Percentiles rank a stretch among this genome's conserved stretches.
Evolutionary conservation across 2,797 vertebrate genomes (phyloP).

Genomic region (Typhlichthys eigenmanni): DNA sequence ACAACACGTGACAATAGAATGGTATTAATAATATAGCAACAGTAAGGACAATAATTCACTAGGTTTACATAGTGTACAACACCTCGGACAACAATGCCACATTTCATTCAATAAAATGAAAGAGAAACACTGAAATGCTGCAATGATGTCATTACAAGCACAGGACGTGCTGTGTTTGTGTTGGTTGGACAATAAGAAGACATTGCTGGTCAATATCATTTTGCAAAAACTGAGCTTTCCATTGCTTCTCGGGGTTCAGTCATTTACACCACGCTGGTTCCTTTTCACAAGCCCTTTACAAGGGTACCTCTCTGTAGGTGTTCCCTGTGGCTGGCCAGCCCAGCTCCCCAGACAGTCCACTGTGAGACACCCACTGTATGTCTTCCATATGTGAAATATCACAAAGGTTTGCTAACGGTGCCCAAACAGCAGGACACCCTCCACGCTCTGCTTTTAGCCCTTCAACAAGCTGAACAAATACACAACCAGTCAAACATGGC

Average conservation of each 20-base stretch:
- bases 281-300: conserved; percentile 40
- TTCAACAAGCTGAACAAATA: conserved; percentile 72
- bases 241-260: conserved; percentile 35
- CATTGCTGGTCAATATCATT: neutral
- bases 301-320: conserved; percentile 20
- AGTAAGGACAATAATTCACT: neutral
- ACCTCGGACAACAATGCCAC: neutral
- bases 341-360: conserved; percentile 48
- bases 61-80: neutral
- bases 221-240: conserved; percentile 12
- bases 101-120: conserved; percentile 1
- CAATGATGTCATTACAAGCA: conserved; percentile 4
- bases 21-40: neutral
- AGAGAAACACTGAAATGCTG: neutral
- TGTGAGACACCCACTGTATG: conserved; percentile 15
- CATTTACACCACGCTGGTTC: conserved; percentile 39
- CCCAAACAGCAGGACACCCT: conserved; percentile 49
- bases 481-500: conserved; percentile 32
- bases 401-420: conserved; percentile 65
- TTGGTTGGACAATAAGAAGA: neutral
- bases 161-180: conserved; percentile 2
- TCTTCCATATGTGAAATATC: conserved; percentile 69
- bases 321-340: conserved; percentile 32
- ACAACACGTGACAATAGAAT: conserved; percentile 15
- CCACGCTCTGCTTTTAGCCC: conserved; percentile 55